A percentile compares a stretch with the other conserved stretches of the same genome.
Evolutionary conservation across 2,888 invertebrate genomes (phyloP).

Genomic region (Leptopilina drosophilae): DNA sequence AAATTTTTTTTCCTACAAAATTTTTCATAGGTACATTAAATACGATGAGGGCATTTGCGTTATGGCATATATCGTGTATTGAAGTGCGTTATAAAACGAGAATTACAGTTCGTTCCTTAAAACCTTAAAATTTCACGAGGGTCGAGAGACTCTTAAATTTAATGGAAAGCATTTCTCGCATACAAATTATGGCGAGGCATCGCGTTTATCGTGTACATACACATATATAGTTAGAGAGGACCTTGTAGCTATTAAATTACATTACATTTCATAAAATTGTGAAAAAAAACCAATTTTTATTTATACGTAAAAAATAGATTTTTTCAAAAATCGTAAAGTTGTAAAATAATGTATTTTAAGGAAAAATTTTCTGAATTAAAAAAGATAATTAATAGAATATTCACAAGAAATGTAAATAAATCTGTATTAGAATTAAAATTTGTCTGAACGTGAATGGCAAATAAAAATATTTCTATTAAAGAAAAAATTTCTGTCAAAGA

Average conservation of each 20-base stretch:
- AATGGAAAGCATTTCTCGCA: slow-evolving; percentile 32
- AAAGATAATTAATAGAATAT: too few species aligned
- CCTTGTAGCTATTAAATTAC: slow-evolving; percentile 7
- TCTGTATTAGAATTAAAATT: too few species aligned
- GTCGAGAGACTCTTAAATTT: slow-evolving; percentile 24
- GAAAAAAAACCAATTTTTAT: too few species aligned
- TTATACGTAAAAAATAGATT: too few species aligned
- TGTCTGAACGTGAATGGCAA: too few species aligned
- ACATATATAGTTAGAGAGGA: slow-evolving; percentile 1
- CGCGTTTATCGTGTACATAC: neutral
- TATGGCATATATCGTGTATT: neutral
- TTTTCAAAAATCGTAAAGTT: too few species aligned
- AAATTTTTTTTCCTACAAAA: too few species aligned
- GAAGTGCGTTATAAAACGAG: slow-evolving; percentile 17
- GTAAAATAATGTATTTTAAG: too few species aligned
- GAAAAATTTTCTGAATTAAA: too few species aligned
- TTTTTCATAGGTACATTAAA: neutral
- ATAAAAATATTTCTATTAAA: too few species aligned
- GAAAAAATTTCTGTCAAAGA: too few species aligned
- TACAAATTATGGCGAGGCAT: slow-evolving; percentile 7
- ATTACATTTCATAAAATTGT: neutral
- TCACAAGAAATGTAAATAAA: too few species aligned
- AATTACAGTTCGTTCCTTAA: slow-evolving; percentile 19
- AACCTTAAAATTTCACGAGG: slow-evolving; percentile 23
- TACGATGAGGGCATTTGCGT: neutral